Evolutionary conservation across 1,140 invertebrate species (phyloP).

Genomic region (Meloidogyne exigua): DNA sequence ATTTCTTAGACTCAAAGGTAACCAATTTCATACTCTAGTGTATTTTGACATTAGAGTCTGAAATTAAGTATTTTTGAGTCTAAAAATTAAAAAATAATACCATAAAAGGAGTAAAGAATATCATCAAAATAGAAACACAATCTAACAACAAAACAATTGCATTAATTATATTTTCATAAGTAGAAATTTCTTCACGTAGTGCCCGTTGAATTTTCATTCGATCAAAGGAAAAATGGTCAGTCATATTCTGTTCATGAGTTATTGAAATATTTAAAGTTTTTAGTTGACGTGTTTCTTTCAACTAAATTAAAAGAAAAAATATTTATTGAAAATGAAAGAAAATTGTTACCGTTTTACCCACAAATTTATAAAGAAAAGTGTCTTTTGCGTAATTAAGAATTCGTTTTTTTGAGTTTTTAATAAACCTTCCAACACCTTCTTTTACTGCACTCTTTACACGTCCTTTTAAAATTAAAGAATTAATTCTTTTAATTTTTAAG

Average conservation of each 20-base stretch:
- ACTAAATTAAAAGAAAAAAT: not conserved
- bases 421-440: slow-evolving; percentile 43
- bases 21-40: no score
- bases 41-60: no score
- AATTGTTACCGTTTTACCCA: slow-evolving; percentile 17
- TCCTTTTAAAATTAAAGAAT: not conserved
- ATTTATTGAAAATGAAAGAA: not conserved
- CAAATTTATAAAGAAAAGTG: slow-evolving; percentile 35
- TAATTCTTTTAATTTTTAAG: no score
- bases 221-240: not conserved
- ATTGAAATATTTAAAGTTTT: slow-evolving; percentile 4
- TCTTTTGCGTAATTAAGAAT: slow-evolving; percentile 33
- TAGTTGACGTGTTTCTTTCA: not conserved
- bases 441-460: slow-evolving; percentile 41
- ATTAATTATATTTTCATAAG: not conserved
- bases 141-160: slow-evolving; percentile 3
- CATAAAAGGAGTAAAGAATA: not conserved
- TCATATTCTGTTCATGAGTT: slow-evolving; percentile 4
- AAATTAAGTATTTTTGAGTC: no score
- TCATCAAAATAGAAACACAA: not conserved
- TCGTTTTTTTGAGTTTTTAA: slow-evolving; percentile 45
- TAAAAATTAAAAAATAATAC: not conserved
- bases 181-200: no score
- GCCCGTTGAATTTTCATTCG: not conserved
- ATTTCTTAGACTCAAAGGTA: no score